These are phyloP conservation scores for Gephyroberyx darwinii DNA, from an alignment of 2,797 vertebrate genomes.

Conservation along the genomic window DNA sequence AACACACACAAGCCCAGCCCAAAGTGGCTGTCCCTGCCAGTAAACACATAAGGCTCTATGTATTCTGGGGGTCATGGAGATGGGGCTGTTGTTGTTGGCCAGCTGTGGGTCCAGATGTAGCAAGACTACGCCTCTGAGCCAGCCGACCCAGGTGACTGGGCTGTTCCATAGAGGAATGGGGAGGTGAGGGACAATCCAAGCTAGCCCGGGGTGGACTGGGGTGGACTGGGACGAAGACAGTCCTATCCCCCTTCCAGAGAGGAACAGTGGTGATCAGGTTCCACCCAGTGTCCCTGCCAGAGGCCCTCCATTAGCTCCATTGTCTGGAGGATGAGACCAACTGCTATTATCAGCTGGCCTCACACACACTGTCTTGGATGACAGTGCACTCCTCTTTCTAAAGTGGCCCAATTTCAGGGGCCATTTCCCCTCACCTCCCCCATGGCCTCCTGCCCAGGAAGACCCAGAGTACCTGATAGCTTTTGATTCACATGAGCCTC, in stretches of 20 bases:
- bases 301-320: conserved; percentile 44
- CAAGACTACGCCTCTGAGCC: conserved; percentile 18
- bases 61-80: conserved; percentile 45
- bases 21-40: conserved; percentile 54
- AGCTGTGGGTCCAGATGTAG: conserved; percentile 55
- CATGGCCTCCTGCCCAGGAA: conserved; percentile 31
- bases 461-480: conserved; percentile 49
- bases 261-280: conserved; percentile 50
- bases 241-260: conserved; percentile 26
- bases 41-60: conserved; percentile 55
- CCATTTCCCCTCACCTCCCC: conserved; percentile 46
- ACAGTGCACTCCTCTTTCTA: conserved; percentile 49
- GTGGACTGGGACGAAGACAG: not conserved
- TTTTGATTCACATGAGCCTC: conserved; percentile 51
- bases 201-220: conserved; percentile 3
- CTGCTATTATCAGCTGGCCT: conserved; percentile 44
- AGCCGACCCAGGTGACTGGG: conserved; percentile 48
- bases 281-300: conserved; percentile 52
- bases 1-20: conserved; percentile 16
- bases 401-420: conserved; percentile 63
- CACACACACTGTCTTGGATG: conserved; percentile 48
- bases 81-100: conserved; percentile 58
- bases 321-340: conserved; percentile 49
- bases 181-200: conserved; percentile 34
- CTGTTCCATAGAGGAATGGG: conserved; percentile 6